phyloP scores from a whole-genome alignment of 2,888 invertebrate species.

The Magallana nippona region DNA sequence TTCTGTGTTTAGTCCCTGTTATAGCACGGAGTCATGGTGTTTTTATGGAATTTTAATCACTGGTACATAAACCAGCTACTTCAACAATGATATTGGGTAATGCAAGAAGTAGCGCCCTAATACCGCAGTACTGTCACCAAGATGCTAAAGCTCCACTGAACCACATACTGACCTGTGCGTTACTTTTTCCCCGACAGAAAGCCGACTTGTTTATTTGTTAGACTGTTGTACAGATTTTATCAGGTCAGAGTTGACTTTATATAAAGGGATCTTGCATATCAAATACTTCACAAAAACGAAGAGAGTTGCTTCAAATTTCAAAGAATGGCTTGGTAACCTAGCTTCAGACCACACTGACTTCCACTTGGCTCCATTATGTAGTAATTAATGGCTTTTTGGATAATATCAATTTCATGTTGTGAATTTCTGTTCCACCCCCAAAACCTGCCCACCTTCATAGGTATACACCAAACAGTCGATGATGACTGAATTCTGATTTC shows the following conservation, averaged over 20 bases:
- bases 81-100: constrained; percentile 14
- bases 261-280: constrained; percentile 13
- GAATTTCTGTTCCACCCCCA: neutral
- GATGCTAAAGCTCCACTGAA: constrained; percentile 14
- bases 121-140: neutral
- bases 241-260: constrained; percentile 12
- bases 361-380: neutral
- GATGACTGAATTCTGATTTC: neutral
- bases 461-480: neutral
- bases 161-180: neutral
- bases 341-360: neutral
- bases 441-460: neutral
- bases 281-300: neutral
- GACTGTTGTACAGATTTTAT: constrained; percentile 4
- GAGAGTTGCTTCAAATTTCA: neutral
- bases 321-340: constrained; percentile 20
- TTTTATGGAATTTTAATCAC: constrained; percentile 33
- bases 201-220: constrained; percentile 22
- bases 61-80: constrained; percentile 16
- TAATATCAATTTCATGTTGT: neutral
- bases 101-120: constrained; percentile 12
- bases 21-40: neutral
- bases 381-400: neutral
- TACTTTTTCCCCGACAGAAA: constrained; percentile 21
- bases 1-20: constrained; percentile 12